phyloP scores from a whole-genome alignment of 1,140 invertebrate species.

The Pseudomyrmex gracilis region DNA sequence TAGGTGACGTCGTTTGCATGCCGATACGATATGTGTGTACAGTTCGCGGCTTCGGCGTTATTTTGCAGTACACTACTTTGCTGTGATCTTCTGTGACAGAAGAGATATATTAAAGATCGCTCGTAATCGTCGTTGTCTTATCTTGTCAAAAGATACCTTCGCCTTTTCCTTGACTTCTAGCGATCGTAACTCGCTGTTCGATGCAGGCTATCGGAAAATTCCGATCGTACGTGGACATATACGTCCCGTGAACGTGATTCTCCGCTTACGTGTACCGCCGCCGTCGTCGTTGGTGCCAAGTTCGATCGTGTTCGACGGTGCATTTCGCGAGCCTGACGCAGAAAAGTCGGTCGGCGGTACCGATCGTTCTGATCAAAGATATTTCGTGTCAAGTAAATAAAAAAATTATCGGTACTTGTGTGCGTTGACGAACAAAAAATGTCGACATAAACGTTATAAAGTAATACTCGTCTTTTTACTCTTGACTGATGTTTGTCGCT shows the following conservation, averaged over 20 bases:
- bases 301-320: constrained; percentile 44
- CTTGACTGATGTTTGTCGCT: no score
- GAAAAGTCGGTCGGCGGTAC: constrained; percentile 44
- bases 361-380: constrained; percentile 17
- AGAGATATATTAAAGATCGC: constrained; percentile 73
- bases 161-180: constrained; percentile 51
- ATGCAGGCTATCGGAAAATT: constrained; percentile 81
- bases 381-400: not conserved
- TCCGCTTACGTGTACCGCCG: constrained; percentile 1
- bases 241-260: constrained; percentile 60
- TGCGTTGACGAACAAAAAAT: not conserved
- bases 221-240: constrained; percentile 79
- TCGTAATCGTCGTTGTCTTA: constrained; percentile 35
- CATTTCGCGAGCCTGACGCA: constrained; percentile 74
- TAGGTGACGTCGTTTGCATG: not conserved
- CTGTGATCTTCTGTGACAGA: constrained; percentile 51
- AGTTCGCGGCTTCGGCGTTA: constrained; percentile 51
- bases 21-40: no score
- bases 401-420: not conserved
- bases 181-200: constrained; percentile 76
- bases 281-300: constrained; percentile 2
- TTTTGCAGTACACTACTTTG: constrained; percentile 68
- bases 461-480: no score
- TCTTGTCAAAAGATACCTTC: not conserved
- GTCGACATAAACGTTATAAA: not conserved